Conservation (phyloP, 1,140 invertebrate genomes). For the Solen grandis region DNA sequence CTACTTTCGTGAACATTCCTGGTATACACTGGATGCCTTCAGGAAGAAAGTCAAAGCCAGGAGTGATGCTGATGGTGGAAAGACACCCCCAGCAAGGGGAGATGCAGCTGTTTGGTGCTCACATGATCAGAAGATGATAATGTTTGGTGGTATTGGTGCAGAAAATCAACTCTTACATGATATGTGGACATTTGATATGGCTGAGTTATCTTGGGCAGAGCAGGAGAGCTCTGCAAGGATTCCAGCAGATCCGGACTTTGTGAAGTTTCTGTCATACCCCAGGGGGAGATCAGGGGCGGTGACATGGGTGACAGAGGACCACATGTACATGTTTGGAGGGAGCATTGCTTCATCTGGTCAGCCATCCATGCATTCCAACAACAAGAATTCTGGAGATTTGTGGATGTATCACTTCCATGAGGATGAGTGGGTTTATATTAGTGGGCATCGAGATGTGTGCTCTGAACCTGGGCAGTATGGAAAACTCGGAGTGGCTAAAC, state of each 20-base stretch:
- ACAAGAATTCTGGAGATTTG: slow-evolving; percentile 62
- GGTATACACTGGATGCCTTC: slow-evolving; percentile 48
- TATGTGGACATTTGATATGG: slow-evolving; percentile 63
- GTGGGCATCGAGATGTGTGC: slow-evolving; percentile 24
- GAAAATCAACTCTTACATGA: slow-evolving; percentile 58
- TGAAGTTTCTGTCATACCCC: slow-evolving; percentile 52
- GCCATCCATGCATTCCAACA: slow-evolving; percentile 45
- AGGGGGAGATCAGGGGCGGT: slow-evolving; percentile 63
- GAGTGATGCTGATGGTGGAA: background rate
- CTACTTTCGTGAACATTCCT: slow-evolving; percentile 47
- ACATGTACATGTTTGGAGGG: slow-evolving; percentile 68
- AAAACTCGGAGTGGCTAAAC: background rate
- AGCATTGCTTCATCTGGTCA: slow-evolving; percentile 55
- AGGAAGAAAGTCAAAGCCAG: slow-evolving; percentile 6
- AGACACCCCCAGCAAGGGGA: slow-evolving; percentile 49
- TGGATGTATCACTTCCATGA: slow-evolving; percentile 59
- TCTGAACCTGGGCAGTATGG: slow-evolving; percentile 39
- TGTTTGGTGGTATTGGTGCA: slow-evolving; percentile 65
- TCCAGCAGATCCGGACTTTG: slow-evolving; percentile 37
- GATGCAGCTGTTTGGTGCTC: slow-evolving; percentile 64
- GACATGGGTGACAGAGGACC: slow-evolving; percentile 54
- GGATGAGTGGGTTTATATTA: slow-evolving; percentile 54
- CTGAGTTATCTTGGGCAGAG: slow-evolving; percentile 57
- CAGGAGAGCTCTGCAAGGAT: slow-evolving; percentile 25
- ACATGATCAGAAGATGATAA: slow-evolving; percentile 41